Percentiles rank a stretch among this genome's conserved stretches.
These are phyloP conservation scores for Girardia tigrina DNA, from an alignment of 2,888 invertebrate genomes.

Conservation along the genomic window DNA sequence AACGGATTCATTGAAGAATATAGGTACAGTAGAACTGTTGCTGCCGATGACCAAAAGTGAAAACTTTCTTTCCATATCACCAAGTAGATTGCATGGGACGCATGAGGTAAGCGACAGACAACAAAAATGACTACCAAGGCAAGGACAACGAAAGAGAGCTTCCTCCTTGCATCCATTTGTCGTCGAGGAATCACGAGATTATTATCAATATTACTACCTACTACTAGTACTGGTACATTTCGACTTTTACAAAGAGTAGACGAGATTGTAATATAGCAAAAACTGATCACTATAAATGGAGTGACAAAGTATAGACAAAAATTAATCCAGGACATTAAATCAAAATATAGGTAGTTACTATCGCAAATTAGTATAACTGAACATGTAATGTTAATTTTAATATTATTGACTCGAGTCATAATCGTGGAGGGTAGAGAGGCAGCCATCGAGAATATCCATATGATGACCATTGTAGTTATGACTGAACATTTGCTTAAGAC, in stretches of 20 bases:
- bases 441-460: conserved; percentile 2
- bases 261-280: background rate
- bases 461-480: background rate
- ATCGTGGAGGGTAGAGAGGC: background rate
- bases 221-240: background rate
- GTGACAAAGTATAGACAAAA: background rate
- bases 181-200: background rate
- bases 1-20: background rate
- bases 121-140: background rate
- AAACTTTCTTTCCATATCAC: background rate
- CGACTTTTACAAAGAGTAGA: background rate
- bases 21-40: background rate
- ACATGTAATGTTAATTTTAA: background rate
- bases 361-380: background rate
- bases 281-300: background rate
- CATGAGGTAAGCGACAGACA: background rate
- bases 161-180: conserved; percentile 10
- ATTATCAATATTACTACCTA: background rate
- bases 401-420: background rate
- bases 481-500: background rate
- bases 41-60: background rate
- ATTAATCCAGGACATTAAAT: background rate
- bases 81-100: background rate
- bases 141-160: background rate
- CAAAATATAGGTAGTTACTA: background rate